These are phyloP conservation scores for Epizoanthus ramosus DNA, from an alignment of 92 coral and sea anemone genomes.

Conservation along the genomic window DNA sequence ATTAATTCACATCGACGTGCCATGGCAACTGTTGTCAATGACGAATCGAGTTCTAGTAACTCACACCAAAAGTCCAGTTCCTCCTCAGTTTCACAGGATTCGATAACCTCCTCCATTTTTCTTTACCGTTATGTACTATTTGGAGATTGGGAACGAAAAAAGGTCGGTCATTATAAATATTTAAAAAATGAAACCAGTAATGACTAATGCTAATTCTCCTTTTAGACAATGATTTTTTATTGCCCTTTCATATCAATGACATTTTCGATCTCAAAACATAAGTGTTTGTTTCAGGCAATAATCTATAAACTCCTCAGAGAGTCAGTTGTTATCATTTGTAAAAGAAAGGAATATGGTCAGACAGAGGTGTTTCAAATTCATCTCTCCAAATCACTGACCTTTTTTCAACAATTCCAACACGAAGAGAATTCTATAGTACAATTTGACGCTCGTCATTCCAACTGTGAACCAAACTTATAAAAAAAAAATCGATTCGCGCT, in stretches of 20 bases:
- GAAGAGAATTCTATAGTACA: too few species aligned
- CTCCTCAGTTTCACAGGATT: not conserved
- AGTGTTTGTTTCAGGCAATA: not conserved
- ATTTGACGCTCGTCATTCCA: too few species aligned
- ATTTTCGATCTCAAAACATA: not conserved
- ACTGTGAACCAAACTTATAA: too few species aligned
- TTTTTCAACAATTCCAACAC: too few species aligned
- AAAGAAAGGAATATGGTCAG: too few species aligned
- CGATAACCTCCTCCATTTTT: not conserved
- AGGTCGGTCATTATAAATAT: too few species aligned
- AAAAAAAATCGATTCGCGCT: too few species aligned
- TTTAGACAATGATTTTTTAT: not conserved
- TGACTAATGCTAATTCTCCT: not conserved
- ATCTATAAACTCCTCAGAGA: not conserved
- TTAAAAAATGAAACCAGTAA: too few species aligned
- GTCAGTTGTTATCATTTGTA: not conserved
- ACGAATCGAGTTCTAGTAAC: not conserved
- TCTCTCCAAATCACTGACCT: too few species aligned
- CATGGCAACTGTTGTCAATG: not conserved
- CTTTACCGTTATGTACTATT: not conserved
- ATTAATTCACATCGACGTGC: not conserved
- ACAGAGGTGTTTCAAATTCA: too few species aligned
- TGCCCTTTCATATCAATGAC: not conserved
- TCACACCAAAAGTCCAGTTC: not conserved
- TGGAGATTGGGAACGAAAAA: not conserved